Evolutionary conservation across 2,888 invertebrate genomes (phyloP), one percentile per base, ranked within the genome.

Genomic region (Eulithis testata): DNA sequence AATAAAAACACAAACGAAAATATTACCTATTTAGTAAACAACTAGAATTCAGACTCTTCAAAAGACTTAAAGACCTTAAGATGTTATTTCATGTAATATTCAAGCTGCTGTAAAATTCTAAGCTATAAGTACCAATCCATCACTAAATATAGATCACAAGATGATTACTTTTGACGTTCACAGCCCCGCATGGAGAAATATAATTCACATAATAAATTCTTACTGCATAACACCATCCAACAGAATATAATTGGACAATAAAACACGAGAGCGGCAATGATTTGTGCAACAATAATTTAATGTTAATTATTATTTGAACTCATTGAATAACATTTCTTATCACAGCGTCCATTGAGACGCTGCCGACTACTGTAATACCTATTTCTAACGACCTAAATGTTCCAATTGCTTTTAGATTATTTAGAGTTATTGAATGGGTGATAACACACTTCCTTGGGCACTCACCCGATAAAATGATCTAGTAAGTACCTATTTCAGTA

Each of bases 211-310:
- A 7, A 40, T 44, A 53, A 43, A 56, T 40, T 47, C 45, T 58
- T 78, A 43, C 54, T 66, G 69, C 72, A 77, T 74, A 68, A 64
- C 60, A 49, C 73, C 67, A 56, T 79, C 79, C 74, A 72, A 80
- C 79, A 76, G n/a, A 80, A 78, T 80, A 81, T 88, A 89, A 89
- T 87, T 88, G 87, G 84, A 82, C 83, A 82, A 84, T 86, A 86
- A 86, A 86, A 82, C 77, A 76, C 68, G 68, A 31, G 40, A 69
- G 76, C 72, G 69, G 71, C 76, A 76, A 81, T 85, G 85, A 89
- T 87, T 88, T 87, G 86, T 85, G 86, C 79, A 77, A 79, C 73
- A 84, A 86, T 86, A 86, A 77, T 74, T 72, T 81, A 68, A 69
- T 70, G 77, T 82, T 88, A 89, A 89, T 90, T 88, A 88, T 85